Percentiles rank a stretch among this genome's conserved stretches.
phyloP scores from a whole-genome alignment of 2,797 vertebrate species.

The Serranus cabrilla region DNA sequence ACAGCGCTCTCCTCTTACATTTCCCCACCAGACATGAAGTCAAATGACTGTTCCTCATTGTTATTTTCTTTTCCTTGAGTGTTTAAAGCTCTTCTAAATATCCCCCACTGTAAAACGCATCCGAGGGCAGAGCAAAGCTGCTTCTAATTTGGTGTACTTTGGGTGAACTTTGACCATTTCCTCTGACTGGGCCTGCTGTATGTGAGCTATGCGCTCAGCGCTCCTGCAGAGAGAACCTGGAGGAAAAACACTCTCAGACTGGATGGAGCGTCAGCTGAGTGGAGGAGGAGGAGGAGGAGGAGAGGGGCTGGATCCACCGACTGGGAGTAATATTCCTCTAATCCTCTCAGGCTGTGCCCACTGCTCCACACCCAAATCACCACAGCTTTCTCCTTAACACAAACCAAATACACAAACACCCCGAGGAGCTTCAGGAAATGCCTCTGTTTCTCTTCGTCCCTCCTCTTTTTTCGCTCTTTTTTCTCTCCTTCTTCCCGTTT shows the following conservation, averaged over 20 bases:
- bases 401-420: constrained; percentile 82
- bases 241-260: constrained; percentile 78
- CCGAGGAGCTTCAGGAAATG: constrained; percentile 49
- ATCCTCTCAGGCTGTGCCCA: constrained; percentile 86
- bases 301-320: constrained; percentile 22
- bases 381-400: constrained; percentile 81
- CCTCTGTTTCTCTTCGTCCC: constrained; percentile 6
- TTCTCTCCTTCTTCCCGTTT: background rate
- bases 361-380: constrained; percentile 55
- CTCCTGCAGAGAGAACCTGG: constrained; percentile 85
- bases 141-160: constrained; percentile 94
- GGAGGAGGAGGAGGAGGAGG: constrained; percentile 35
- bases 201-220: constrained; percentile 85
- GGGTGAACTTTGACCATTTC: constrained; percentile 93
- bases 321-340: constrained; percentile 82
- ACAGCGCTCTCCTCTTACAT: background rate
- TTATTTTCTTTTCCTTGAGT: constrained; percentile 41
- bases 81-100: constrained; percentile 84
- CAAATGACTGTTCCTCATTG: constrained; percentile 33
- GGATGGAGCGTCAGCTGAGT: constrained; percentile 54
- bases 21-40: constrained; percentile 37
- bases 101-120: constrained; percentile 81
- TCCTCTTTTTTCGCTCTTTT: background rate
- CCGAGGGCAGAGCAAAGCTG: constrained; percentile 83
- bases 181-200: constrained; percentile 88